Evolutionary conservation across 2,797 vertebrate species (phyloP), one percentile per base, ranked within the genome.

Genomic region (Fistularia tabacaria): DNA sequence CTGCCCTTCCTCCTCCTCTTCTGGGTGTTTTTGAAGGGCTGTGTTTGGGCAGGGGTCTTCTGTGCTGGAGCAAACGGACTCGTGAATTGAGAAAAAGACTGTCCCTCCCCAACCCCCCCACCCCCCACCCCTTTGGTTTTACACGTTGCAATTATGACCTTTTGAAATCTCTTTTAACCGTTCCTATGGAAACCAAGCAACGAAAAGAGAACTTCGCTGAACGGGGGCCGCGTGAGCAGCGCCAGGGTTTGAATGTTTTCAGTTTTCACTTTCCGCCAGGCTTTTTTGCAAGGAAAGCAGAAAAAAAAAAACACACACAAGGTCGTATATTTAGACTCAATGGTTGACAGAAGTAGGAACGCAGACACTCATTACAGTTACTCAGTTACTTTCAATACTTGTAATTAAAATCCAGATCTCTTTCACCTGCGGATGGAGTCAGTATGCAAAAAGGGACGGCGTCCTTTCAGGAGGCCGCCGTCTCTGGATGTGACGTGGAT

Each of bases 171-270:
- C 85, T 84, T 85, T 85, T 83, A 87, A 85, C 78, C 76, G 79
- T 86, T 87, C 76, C 84, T 82, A 83, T 85, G 87, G 82, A 86
- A 85, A 83, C 73, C 80, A 76, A 81, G 76, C 80, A 67, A 25
- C 25, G 25, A 25, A 25, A 79, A 57, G 54, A 76, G 61, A 76
- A 66, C 71, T 66, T 67, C 69, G 72, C 74, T 59, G 51, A 57
- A 48, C 42, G 74, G 65, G 46, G 25, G 25, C 74, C 85, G 79
- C 75, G 71, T 78, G 71, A 42, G 70, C 62, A 61, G 69, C 64
- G 15, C 57, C 59, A 77, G 62, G 73, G 59, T 72, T 58, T 25
- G 41, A 64, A 52, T 69, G 72, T 85, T 69, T 70, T 69, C 54
- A 52, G 49, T 75, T 81, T 81, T 54, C 49, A 57, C 70, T 75